phyloP scores from a whole-genome alignment of 2,888 invertebrate genomes.

The Eueremaeus valkanovi region DNA sequence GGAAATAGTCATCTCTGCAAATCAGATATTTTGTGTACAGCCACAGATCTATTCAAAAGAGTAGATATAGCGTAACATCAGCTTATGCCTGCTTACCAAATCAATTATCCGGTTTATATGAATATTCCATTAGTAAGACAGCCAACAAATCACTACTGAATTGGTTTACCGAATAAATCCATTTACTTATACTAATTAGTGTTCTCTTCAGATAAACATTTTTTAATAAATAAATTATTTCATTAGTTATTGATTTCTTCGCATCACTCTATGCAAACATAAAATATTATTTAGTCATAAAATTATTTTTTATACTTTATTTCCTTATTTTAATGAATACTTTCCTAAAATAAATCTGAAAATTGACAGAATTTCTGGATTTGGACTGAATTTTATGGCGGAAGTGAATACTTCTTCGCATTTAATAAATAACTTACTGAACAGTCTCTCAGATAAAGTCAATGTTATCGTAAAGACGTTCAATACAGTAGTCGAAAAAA shows the following conservation, averaged over 20 bases:
- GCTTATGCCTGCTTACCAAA: background rate
- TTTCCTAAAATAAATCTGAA: background rate
- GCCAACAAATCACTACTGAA: background rate
- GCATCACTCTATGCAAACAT: too few relatives aligned
- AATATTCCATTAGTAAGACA: background rate
- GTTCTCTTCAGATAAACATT: too few relatives aligned
- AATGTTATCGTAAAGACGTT: background rate
- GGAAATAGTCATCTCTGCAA: too few relatives aligned
- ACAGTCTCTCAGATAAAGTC: background rate
- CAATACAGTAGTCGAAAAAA: background rate
- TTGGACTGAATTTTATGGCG: background rate
- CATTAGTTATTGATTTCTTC: too few relatives aligned
- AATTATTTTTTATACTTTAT: too few relatives aligned
- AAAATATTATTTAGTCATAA: too few relatives aligned
- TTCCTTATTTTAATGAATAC: background rate
- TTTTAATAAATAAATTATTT: too few relatives aligned
- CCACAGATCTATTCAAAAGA: too few relatives aligned
- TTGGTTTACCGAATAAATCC: background rate
- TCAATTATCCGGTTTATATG: background rate
- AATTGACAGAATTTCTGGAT: background rate
- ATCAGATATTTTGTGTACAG: too few relatives aligned
- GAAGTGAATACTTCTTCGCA: background rate
- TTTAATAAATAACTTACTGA: too few relatives aligned
- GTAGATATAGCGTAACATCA: too few relatives aligned
- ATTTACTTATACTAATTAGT: too few relatives aligned